These are phyloP conservation scores for Conopomorpha cramerella DNA, from an alignment of 1,140 invertebrate genomes.

Conservation along the genomic window DNA sequence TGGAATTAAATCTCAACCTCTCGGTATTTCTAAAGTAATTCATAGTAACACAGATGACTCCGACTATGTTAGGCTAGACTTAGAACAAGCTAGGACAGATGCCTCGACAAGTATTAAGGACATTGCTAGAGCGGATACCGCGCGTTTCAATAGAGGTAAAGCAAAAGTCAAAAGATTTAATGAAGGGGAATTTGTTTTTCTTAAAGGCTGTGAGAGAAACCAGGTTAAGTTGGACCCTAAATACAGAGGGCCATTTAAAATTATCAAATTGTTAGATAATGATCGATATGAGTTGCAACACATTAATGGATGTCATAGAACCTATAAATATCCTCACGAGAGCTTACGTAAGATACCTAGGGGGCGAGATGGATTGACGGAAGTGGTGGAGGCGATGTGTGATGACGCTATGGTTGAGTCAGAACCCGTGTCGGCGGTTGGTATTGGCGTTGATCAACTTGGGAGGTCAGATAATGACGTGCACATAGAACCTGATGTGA, in stretches of 20 bases:
- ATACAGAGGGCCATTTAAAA: slow-evolving; percentile 14
- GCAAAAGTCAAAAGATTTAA: slow-evolving; percentile 10
- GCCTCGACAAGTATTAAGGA: slow-evolving; percentile 11
- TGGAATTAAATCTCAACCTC: slow-evolving; percentile 10
- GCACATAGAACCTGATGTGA: too few species aligned
- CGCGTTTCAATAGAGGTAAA: slow-evolving; percentile 11
- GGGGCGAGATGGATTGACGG: slow-evolving; percentile 12
- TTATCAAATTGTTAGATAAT: slow-evolving; percentile 13
- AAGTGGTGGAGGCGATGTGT: too few species aligned
- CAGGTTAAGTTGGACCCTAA: slow-evolving; percentile 13
- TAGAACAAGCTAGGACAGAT: slow-evolving; percentile 6
- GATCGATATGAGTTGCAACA: slow-evolving; percentile 14
- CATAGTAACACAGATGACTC: background rate
- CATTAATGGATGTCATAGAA: slow-evolving; percentile 6
- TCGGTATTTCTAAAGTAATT: slow-evolving; percentile 10
- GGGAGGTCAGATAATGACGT: too few species aligned
- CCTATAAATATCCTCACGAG: slow-evolving; percentile 13
- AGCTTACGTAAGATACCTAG: slow-evolving; percentile 13
- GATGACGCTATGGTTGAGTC: too few species aligned
- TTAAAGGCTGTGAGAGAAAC: slow-evolving; percentile 11
- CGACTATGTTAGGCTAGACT: slow-evolving; percentile 7
- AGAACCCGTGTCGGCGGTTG: too few species aligned
- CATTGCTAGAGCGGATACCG: slow-evolving; percentile 7
- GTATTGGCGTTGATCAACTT: too few species aligned
- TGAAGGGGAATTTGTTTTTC: slow-evolving; percentile 13